Evolutionary conservation across 1,140 invertebrate genomes (phyloP).

Genomic region (Ips typographus): DNA sequence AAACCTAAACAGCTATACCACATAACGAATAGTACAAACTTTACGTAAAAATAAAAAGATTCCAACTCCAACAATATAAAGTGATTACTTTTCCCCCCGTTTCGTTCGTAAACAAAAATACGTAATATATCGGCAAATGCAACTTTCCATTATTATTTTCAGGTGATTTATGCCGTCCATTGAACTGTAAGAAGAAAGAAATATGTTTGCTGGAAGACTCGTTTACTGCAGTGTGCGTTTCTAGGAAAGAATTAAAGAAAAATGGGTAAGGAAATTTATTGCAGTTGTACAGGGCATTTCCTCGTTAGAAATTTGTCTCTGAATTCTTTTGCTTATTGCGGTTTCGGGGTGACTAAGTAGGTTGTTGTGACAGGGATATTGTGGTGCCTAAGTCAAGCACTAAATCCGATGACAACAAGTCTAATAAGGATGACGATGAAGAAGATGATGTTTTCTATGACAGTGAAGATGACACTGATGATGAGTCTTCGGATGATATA

Average conservation of each 20-base stretch:
- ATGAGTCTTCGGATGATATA: conserved; percentile 60
- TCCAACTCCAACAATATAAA: too few species aligned
- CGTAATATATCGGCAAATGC: not conserved
- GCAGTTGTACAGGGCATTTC: not conserved
- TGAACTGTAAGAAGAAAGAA: conserved; percentile 87
- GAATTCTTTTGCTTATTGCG: not conserved
- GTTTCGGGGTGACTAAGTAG: not conserved
- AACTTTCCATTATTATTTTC: conserved; percentile 43
- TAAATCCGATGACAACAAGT: conserved; percentile 48
- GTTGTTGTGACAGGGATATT: conserved; percentile 54
- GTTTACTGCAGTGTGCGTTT: conserved; percentile 84
- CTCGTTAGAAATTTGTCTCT: too few species aligned
- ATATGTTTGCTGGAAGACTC: conserved; percentile 82
- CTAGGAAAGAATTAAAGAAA: conserved; percentile 80
- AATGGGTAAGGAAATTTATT: conserved; percentile 65
- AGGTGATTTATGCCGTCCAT: conserved; percentile 83
- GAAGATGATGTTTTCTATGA: conserved; percentile 75
- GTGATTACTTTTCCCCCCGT: too few species aligned
- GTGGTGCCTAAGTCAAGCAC: conserved; percentile 67
- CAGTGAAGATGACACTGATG: conserved; percentile 67
- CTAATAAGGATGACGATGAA: conserved; percentile 55
- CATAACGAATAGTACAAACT: too few species aligned
- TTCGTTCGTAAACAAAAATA: too few species aligned
- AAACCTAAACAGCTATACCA: too few species aligned
- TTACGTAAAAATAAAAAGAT: too few species aligned